These are phyloP conservation scores for Gambelia wislizenii DNA, from an alignment of 2,797 vertebrate species.

Conservation along the genomic window DNA sequence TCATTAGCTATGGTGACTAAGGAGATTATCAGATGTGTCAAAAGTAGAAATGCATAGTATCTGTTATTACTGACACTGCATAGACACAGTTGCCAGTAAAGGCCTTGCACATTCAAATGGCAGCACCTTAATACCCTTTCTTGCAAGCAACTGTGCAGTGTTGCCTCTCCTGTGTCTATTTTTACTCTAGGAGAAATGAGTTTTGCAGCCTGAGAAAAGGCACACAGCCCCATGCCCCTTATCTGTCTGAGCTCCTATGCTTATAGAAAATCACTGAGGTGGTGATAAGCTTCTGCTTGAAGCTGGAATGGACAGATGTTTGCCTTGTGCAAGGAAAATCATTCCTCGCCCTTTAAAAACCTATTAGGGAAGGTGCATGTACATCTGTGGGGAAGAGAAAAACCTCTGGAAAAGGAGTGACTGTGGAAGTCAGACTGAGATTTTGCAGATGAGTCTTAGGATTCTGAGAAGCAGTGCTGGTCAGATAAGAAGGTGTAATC, in stretches of 20 bases:
- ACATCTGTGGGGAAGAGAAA: background rate
- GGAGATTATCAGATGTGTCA: no score
- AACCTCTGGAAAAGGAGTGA: constrained; percentile 3
- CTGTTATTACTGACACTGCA: constrained; percentile 34
- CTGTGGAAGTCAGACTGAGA: constrained; percentile 46
- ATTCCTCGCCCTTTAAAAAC: constrained; percentile 50
- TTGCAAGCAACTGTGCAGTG: constrained; percentile 23
- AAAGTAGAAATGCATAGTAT: constrained; percentile 47
- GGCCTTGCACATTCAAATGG: constrained; percentile 40
- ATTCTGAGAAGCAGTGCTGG: constrained; percentile 36
- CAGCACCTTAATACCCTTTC: background rate
- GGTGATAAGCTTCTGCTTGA: constrained; percentile 47
- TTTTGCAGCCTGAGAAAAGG: background rate
- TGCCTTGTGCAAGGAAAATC: constrained; percentile 69
- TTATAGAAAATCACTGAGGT: constrained; percentile 52
- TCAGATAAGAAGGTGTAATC: constrained; percentile 40
- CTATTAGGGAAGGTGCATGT: constrained; percentile 46
- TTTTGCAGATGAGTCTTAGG: constrained; percentile 40
- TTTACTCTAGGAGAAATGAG: constrained; percentile 25
- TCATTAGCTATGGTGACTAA: no score
- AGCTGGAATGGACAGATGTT: constrained; percentile 52
- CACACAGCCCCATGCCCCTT: constrained; percentile 15
- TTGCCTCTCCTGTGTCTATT: constrained; percentile 42
- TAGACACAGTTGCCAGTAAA: constrained; percentile 46
- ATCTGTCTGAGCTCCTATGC: constrained; percentile 42